These are phyloP conservation scores for Parazoanthus atlanticus DNA, from an alignment of 92 coral and sea anemone species.

Conservation along the genomic window DNA sequence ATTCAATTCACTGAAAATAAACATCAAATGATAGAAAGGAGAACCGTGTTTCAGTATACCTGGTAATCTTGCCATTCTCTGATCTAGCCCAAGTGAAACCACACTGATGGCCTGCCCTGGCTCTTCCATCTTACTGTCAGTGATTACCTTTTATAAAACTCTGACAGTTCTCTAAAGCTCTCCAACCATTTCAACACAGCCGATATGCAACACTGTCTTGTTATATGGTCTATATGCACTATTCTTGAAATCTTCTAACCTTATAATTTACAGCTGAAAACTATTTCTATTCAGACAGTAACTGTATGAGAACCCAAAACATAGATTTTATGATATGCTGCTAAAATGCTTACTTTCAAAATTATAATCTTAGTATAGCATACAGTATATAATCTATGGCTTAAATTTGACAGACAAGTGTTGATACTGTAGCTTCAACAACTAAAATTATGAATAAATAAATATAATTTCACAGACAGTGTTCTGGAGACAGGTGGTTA, in stretches of 20 bases:
- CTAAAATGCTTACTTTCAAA: neutral
- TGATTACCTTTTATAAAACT: neutral
- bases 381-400: neutral
- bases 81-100: constrained; percentile 7
- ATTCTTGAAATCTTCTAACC: no score
- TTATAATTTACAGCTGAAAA: no score
- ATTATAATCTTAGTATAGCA: neutral
- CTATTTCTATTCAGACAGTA: no score
- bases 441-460: no score
- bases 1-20: no score
- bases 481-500: neutral
- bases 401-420: neutral
- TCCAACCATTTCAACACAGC: neutral
- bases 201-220: no score
- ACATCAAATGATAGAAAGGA: no score
- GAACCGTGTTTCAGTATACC: neutral
- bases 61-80: constrained; percentile 27
- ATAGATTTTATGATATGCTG: no score
- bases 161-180: neutral
- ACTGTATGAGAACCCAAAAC: no score
- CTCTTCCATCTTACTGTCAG: neutral
- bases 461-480: neutral
- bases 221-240: no score
- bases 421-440: neutral
- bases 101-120: constrained; percentile 22